Evolutionary conservation across 2,888 invertebrate genomes (phyloP).

Genomic region (Metacarcinus magister): DNA sequence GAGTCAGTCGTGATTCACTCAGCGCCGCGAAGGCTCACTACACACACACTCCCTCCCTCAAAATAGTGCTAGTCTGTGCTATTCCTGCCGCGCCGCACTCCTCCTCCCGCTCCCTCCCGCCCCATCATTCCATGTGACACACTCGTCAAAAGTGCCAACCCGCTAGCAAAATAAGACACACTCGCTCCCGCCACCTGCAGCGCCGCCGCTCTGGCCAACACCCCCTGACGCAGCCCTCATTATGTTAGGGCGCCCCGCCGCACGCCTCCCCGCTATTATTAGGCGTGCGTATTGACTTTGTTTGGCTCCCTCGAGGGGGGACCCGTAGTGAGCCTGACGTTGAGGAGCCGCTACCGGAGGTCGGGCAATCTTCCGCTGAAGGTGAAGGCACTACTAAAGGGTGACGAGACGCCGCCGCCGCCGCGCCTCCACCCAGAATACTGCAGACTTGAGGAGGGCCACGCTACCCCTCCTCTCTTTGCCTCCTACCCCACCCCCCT

Average conservation of each 20-base stretch:
- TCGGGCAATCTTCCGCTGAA: not conserved
- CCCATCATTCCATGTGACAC: conserved; percentile 76
- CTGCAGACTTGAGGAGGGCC: conserved; percentile 4
- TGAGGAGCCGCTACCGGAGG: not conserved
- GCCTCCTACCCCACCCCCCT: not conserved
- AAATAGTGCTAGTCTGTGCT: conserved; percentile 65
- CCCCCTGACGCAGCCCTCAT: conserved; percentile 53
- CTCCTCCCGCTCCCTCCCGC: conserved; percentile 38
- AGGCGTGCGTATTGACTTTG: conserved; percentile 61
- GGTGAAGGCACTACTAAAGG: not conserved
- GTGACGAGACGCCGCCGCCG: not conserved
- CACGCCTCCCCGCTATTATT: conserved; percentile 52
- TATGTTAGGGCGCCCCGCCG: conserved; percentile 36
- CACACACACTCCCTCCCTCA: conserved; percentile 49
- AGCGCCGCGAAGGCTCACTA: not conserved
- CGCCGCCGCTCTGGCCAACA: not conserved
- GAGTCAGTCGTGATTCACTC: conserved; percentile 42
- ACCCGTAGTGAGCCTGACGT: conserved; percentile 26
- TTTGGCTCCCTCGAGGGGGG: conserved; percentile 49
- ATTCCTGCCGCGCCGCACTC: conserved; percentile 57
- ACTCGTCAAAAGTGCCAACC: conserved; percentile 77
- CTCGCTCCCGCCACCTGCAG: conserved; percentile 71
- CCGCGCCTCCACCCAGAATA: not conserved
- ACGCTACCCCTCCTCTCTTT: not conserved
- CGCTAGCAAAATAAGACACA: conserved; percentile 70